These are phyloP conservation scores for Maconellicoccus hirsutus DNA, from an alignment of 1,140 invertebrate genomes.

Conservation along the genomic window DNA sequence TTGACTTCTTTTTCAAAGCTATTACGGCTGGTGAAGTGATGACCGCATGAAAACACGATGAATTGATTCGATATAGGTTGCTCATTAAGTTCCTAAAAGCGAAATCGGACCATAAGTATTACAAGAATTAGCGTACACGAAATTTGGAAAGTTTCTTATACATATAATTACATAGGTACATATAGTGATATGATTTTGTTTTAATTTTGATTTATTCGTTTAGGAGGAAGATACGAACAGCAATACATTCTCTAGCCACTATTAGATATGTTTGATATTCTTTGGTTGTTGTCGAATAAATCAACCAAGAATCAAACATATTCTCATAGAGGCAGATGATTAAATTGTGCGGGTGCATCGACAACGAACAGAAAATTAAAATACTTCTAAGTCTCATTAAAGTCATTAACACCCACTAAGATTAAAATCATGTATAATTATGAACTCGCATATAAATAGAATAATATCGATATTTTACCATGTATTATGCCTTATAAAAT, in stretches of 20 bases:
- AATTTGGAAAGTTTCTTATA: too few species aligned
- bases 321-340: slow-evolving; percentile 17
- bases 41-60: slow-evolving; percentile 8
- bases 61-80: background rate
- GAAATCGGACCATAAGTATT: background rate
- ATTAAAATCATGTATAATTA: too few species aligned
- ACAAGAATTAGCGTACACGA: too few species aligned
- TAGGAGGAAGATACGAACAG: background rate
- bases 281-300: slow-evolving; percentile 14
- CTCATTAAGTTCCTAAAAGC: slow-evolving; percentile 1
- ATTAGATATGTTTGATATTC: slow-evolving; percentile 22
- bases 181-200: too few species aligned
- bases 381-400: too few species aligned
- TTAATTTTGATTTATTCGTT: background rate
- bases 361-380: too few species aligned
- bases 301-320: slow-evolving; percentile 22
- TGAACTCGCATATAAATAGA: too few species aligned
- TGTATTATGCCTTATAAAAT: too few species aligned
- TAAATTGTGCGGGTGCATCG: background rate
- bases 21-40: background rate
- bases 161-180: too few species aligned
- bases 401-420: too few species aligned
- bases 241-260: slow-evolving; percentile 11
- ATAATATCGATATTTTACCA: too few species aligned
- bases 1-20: slow-evolving; percentile 6